Evolutionary conservation across 2,888 invertebrate species (phyloP).

Genomic region (Protonemura montana): DNA sequence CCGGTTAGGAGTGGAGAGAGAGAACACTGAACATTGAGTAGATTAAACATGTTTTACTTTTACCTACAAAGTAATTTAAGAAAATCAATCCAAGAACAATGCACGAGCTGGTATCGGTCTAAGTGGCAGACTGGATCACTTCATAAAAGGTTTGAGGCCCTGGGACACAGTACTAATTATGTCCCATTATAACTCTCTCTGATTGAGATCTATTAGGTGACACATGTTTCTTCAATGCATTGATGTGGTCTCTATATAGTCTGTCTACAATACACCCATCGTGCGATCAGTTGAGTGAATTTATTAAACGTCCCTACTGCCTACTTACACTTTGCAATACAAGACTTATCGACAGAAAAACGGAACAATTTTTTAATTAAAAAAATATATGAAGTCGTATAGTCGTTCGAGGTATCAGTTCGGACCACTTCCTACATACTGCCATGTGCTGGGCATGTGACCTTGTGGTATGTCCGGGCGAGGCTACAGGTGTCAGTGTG

Average conservation of each 20-base stretch:
- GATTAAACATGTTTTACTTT: neutral
- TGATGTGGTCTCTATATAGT: neutral
- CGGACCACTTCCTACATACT: neutral
- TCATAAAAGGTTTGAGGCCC: neutral
- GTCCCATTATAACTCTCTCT: neutral
- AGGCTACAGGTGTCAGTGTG: neutral
- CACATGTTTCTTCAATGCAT: neutral
- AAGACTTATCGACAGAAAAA: neutral
- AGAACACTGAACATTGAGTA: neutral
- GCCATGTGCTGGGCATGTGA: neutral
- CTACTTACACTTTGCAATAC: neutral
- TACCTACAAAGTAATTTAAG: neutral
- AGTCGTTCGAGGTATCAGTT: neutral
- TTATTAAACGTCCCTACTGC: neutral
- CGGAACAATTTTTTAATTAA: neutral
- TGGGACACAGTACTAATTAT: neutral
- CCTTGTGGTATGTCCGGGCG: neutral
- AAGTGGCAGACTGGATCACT: neutral
- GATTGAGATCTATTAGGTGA: conserved; percentile 4
- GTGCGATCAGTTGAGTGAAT: neutral
- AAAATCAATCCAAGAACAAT: neutral
- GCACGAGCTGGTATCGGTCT: neutral
- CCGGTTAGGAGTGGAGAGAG: neutral
- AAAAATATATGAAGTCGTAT: neutral
- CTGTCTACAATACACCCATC: neutral